Conservation (phyloP, 2,888 invertebrate species). For the Hemithea aestivaria region DNA sequence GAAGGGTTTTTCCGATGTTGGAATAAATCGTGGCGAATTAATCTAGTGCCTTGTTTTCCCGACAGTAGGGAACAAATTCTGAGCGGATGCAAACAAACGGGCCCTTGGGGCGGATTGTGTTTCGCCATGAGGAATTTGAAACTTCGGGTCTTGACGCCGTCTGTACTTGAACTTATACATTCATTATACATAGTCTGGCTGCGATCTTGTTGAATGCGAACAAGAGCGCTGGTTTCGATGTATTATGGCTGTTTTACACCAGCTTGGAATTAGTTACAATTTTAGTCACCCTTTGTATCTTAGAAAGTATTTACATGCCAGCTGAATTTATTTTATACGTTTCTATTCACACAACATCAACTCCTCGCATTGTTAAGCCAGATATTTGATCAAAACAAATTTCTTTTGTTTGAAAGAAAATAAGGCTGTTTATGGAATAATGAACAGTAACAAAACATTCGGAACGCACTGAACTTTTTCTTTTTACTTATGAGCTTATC, state of each 20-base stretch:
- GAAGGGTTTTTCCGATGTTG: conserved; percentile 31
- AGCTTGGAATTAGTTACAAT: no score
- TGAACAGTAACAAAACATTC: no score
- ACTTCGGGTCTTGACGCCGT: conserved; percentile 24
- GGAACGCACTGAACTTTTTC: no score
- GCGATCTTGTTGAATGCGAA: not conserved
- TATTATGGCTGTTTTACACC: no score
- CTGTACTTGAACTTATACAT: conserved; percentile 1
- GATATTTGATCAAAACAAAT: not conserved
- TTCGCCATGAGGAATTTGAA: conserved; percentile 41
- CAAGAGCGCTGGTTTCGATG: no score
- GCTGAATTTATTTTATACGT: no score
- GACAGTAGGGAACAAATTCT: conserved; percentile 39
- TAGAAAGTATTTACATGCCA: no score
- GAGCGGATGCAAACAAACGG: conserved; percentile 48
- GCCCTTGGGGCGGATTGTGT: conserved; percentile 44
- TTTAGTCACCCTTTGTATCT: no score
- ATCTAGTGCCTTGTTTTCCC: conserved; percentile 54
- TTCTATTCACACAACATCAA: no score
- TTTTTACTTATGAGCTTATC: no score
- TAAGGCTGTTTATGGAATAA: no score
- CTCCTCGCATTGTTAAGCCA: no score
- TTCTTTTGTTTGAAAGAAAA: not conserved
- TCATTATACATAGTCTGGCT: not conserved
- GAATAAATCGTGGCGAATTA: conserved; percentile 52